Conservation (phyloP, 1,140 invertebrate genomes). For the Aphaenogaster rudis region DNA sequence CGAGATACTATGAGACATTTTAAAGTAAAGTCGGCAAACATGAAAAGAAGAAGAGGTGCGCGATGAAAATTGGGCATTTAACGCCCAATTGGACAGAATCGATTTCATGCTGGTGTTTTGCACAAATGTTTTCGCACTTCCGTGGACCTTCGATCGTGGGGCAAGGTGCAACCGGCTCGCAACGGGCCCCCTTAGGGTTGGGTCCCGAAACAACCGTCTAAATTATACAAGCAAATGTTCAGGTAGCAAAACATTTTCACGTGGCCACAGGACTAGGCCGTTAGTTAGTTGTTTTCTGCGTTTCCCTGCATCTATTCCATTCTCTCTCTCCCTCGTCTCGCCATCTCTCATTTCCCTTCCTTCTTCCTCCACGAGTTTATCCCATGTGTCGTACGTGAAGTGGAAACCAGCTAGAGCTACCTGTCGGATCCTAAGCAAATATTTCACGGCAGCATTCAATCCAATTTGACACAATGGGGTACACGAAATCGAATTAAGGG, state of each 20-base stretch:
- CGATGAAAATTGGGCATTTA: conserved; percentile 5
- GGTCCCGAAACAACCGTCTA: conserved; percentile 46
- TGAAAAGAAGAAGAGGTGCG: conserved; percentile 7
- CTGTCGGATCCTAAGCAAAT: conserved; percentile 79
- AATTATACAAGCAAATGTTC: conserved; percentile 78
- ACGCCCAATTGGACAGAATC: background rate
- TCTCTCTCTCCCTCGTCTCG: background rate
- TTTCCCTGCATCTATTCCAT: background rate
- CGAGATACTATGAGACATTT: background rate
- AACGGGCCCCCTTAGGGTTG: conserved; percentile 6
- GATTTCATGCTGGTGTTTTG: conserved; percentile 68
- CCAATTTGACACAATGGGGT: conserved; percentile 77
- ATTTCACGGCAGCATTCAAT: conserved; percentile 78
- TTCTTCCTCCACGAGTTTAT: conserved; percentile 2
- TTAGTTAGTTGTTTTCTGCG: conserved; percentile 36
- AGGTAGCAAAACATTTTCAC: conserved; percentile 73
- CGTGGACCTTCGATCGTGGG: conserved; percentile 41
- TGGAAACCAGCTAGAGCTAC: conserved; percentile 59
- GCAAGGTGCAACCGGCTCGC: conserved; percentile 68
- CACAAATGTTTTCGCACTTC: conserved; percentile 81
- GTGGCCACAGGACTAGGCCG: conserved; percentile 1
- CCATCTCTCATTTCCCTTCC: background rate
- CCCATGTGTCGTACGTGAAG: background rate
- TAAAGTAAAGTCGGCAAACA: background rate
- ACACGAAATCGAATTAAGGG: conserved; percentile 79